Base-by-base conservation (phyloP, 2,113 vertebrate species). In the Tenebrosternarchus preto region DNA sequence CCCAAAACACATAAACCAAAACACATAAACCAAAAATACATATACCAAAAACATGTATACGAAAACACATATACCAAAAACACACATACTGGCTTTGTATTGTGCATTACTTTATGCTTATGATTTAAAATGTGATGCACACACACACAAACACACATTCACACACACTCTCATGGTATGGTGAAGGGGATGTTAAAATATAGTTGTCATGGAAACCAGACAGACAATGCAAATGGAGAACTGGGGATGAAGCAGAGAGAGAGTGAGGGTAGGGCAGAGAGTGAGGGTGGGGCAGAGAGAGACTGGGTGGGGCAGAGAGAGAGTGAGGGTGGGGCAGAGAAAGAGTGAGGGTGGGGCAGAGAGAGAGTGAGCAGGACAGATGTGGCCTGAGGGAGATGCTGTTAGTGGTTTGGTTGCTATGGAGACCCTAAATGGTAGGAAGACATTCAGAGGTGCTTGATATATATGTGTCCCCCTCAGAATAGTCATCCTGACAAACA, bases 91-190 rank as follows among this genome's bases (percentile, higher is more conserved):
- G 33, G 6, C 3, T 36, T 36, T 36, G 33, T 36, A 36, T 4
- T 36, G 33, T 36, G 33, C 6, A 6, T 36, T 4, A 36, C 6
- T 36, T 36, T 36, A 36, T 36, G 33, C 2, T 36, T 36, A 36
- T 36, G n/a, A n/a, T n/a, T n/a, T 36, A 36, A 2, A 36, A 4
- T 36, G 2, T 36, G 33, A 36, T 36, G 33, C 46, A 73, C 7
- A 31, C 8, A 59, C 79, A 80, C 12, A 67, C 46, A 63, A 5
- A 64, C 17, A 80, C 68, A 29, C 33, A 71, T 2, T 22, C 36
- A 53, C 33, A 17, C 25, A 31, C 20, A 43, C 33, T 2, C 33
- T 36, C 33, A 36, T 36, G 33, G 33, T 36, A 36, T 36, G 33
- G 33, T 36, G 33, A 36, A 36, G 33, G 6, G 33, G 33, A 2